Evolutionary conservation across 2,113 vertebrate genomes (phyloP), one percentile per base, ranked within the genome.

Genomic region (Colaptes auratus): DNA sequence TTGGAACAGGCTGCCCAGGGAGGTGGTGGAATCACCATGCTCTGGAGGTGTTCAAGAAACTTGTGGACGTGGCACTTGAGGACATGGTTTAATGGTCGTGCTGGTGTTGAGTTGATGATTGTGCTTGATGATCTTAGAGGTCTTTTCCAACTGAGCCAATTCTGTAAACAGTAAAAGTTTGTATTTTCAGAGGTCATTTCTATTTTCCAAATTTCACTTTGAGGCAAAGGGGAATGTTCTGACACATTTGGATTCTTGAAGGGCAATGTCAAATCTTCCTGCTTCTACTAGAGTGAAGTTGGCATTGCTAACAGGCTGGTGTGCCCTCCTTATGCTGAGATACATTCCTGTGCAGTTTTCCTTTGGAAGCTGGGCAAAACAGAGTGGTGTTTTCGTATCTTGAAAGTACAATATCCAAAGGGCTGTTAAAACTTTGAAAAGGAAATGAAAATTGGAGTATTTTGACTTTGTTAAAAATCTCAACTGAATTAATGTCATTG

Each of bases 341-440:
- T 28, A 33, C 1, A 0, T 36, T 59, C 52, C 56, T 3, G 1
- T 2, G 1, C 4, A 25, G 25, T 12, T 42, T 60, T 63, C 52
- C 3, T 24, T 79, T 56, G 39, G 27, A 67, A 67, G 33, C 10
- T 69, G 23, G 28, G 31, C 44, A 48, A 56, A 63, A 36, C 18
- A 63, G 24, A 19, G 16, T 19, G 16, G 3, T 39, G 39, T 28
- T 46, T 53, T 59, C 4, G 17, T 31, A 53, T 55, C 17, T 28
- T 55, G 12, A 31, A 75, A 83, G 65, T 30, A 42, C 4, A 17
- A 9, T 64, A 55, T 75, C 30, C 79, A 52, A 39, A 82, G 30
- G 6, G 50, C 30, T 67, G 2, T 55, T 3, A 53, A 27, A 69
- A 11, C 42, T 56, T 66, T 15, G 24, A 52, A 13, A 2, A 19